Percentiles rank a stretch among this genome's conserved stretches.
phyloP scores from a whole-genome alignment of 2,113 vertebrate genomes.

The Phaethornis superciliosus region DNA sequence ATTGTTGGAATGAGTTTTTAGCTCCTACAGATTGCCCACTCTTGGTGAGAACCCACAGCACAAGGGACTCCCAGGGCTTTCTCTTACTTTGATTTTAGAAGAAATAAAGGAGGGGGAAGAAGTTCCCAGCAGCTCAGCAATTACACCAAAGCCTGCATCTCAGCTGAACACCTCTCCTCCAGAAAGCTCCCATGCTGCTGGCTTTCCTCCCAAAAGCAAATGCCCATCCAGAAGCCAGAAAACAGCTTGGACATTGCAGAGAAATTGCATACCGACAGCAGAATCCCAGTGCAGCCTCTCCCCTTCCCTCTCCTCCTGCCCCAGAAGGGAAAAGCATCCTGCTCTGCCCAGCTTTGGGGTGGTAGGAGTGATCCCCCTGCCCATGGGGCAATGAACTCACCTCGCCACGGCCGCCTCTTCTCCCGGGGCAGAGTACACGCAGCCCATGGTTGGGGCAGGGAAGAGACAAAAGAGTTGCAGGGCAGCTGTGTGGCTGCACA shows the following conservation, averaged over 20 bases:
- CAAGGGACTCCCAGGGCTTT: background rate
- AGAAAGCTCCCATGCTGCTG: background rate
- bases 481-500: background rate
- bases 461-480: conserved; percentile 42
- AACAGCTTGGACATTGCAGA: accelerated
- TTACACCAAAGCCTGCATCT: accelerated
- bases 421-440: conserved; percentile 82
- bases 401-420: conserved; percentile 81
- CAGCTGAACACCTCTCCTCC: background rate
- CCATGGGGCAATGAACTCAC: conserved; percentile 74
- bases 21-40: background rate
- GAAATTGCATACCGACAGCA: accelerated
- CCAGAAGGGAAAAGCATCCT: background rate
- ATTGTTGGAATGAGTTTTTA: background rate
- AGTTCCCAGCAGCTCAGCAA: background rate
- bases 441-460: conserved; percentile 82
- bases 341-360: background rate
- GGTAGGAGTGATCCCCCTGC: accelerated
- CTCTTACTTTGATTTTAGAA: background rate
- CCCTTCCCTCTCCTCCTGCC: background rate
- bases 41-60: background rate
- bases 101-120: background rate
- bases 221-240: accelerated
- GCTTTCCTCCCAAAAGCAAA: background rate
- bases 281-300: background rate